Conservation (phyloP, 2,888 invertebrate species). For the Onthophagus sagittarius region DNA sequence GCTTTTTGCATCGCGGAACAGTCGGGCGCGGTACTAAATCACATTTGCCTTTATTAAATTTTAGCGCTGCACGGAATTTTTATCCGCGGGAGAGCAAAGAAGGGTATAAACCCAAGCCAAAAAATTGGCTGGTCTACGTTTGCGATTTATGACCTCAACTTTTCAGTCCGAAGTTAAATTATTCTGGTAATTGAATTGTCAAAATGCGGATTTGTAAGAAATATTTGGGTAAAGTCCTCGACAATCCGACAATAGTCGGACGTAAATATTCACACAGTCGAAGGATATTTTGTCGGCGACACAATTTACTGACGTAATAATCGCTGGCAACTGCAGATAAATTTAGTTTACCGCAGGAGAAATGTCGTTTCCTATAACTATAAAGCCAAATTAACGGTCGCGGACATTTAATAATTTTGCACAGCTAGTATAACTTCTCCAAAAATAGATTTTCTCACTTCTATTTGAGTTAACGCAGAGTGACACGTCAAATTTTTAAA, state of each 20-base stretch:
- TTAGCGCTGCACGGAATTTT: constrained; percentile 8
- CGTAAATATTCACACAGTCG: neutral
- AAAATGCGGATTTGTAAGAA: neutral
- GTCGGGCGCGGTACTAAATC: constrained; percentile 6
- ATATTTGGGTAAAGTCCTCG: neutral
- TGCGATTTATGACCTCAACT: neutral
- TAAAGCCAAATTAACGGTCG: constrained; percentile 15
- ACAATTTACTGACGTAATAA: neutral
- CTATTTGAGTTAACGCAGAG: no score
- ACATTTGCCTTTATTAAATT: constrained; percentile 11
- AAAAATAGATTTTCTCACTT: constrained; percentile 9
- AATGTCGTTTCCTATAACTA: constrained; percentile 17
- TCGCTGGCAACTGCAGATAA: constrained; percentile 7
- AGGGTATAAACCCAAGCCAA: neutral
- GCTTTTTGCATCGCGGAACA: neutral
- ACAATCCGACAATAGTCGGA: neutral
- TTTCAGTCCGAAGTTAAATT: neutral
- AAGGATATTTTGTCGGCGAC: neutral
- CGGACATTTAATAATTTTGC: constrained; percentile 8
- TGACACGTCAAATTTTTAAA: no score
- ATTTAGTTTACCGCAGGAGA: neutral
- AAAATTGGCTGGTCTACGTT: neutral
- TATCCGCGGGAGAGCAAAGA: neutral
- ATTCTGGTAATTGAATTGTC: neutral
- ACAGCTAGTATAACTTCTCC: constrained; percentile 7